phyloP scores from a whole-genome alignment of 2,888 invertebrate species.

The Coelopa pilipes region DNA sequence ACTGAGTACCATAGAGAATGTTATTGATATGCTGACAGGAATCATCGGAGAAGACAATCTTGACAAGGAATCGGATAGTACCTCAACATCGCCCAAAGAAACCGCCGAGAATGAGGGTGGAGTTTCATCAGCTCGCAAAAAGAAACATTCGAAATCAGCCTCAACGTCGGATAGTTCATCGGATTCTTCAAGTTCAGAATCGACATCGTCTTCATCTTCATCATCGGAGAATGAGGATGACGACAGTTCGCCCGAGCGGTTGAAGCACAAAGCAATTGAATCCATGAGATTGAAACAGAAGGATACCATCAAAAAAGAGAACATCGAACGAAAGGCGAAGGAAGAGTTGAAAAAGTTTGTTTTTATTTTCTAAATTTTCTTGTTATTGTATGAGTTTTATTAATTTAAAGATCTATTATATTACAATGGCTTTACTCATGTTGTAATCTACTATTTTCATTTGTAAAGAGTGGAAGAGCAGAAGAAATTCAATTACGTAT shows the following conservation, averaged over 20 bases:
- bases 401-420: background rate
- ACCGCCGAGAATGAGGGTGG: background rate
- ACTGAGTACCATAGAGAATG: conserved; percentile 81
- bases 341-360: conserved; percentile 29
- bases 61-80: conserved; percentile 47
- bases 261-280: conserved; percentile 65
- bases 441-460: background rate
- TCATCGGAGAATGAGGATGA: conserved; percentile 55
- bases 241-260: conserved; percentile 63
- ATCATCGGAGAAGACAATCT: conserved; percentile 80
- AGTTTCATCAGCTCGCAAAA: conserved; percentile 30
- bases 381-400: no score
- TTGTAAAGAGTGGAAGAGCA: conserved; percentile 45
- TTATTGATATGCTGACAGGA: conserved; percentile 87
- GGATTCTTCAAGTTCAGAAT: conserved; percentile 51
- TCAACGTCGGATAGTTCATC: conserved; percentile 43
- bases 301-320: conserved; percentile 13
- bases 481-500: conserved; percentile 77
- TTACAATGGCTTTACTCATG: background rate
- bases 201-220: conserved; percentile 54
- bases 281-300: conserved; percentile 61
- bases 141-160: conserved; percentile 45
- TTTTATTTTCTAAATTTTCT: no score
- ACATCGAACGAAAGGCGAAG: conserved; percentile 19
- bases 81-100: conserved; percentile 18